phyloP scores from a whole-genome alignment of 2,888 invertebrate species.

The Volucella zonaria region DNA sequence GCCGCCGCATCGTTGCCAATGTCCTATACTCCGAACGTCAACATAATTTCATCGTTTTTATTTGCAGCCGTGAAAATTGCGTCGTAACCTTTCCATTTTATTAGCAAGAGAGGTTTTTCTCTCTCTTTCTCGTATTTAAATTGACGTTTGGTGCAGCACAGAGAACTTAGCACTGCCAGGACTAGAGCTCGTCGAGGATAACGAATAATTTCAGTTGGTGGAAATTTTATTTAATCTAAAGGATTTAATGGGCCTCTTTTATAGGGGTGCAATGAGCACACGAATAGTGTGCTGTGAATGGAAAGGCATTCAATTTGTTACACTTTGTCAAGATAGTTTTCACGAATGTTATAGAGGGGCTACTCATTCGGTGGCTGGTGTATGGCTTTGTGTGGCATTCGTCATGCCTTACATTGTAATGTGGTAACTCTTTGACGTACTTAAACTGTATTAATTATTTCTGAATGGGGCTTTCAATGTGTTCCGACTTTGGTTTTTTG shows the following conservation, averaged over 20 bases:
- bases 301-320: conserved; percentile 43
- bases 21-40: conserved; percentile 41
- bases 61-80: conserved; percentile 57
- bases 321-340: conserved; percentile 48
- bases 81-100: conserved; percentile 57
- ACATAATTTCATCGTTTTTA: conserved; percentile 69
- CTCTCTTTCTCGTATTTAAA: conserved; percentile 36
- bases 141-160: conserved; percentile 44
- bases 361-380: neutral
- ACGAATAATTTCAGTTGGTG: conserved; percentile 42
- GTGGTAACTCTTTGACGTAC: too few relatives aligned
- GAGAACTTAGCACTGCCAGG: neutral
- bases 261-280: conserved; percentile 42
- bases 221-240: conserved; percentile 58
- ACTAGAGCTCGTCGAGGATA: conserved; percentile 5
- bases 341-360: conserved; percentile 7
- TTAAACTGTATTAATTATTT: too few relatives aligned
- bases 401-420: neutral
- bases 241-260: conserved; percentile 50
- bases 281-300: conserved; percentile 42
- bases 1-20: neutral
- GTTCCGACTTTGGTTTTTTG: too few relatives aligned
- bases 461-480: too few relatives aligned
- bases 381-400: neutral
- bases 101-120: conserved; percentile 14